Conservation (phyloP, 2,888 invertebrate genomes). For the Ormyrus labotus region DNA sequence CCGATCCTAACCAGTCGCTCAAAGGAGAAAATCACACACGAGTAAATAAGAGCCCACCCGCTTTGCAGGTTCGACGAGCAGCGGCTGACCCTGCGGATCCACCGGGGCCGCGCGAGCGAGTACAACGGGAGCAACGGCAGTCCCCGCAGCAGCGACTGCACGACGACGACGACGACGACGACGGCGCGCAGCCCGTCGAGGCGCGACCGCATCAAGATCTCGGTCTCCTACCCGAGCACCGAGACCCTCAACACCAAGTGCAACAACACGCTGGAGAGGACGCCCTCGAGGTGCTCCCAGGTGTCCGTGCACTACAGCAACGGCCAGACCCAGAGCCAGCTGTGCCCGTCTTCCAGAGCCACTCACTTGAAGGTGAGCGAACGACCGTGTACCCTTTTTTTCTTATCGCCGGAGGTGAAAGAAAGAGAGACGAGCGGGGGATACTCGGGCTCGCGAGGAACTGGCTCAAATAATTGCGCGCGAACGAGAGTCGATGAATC, state of each 20-base stretch:
- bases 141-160: conserved; percentile 63
- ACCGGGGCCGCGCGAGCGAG: conserved; percentile 87
- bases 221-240: conserved; percentile 89
- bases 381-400: neutral
- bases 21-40: too few relatives aligned
- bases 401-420: neutral
- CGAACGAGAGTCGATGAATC: too few relatives aligned
- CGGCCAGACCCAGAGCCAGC: conserved; percentile 72
- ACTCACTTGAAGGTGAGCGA: conserved; percentile 70
- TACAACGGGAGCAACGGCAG: conserved; percentile 72
- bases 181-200: conserved; percentile 77
- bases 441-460: too few relatives aligned
- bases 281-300: conserved; percentile 71
- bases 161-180: conserved; percentile 19
- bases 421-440: too few relatives aligned
- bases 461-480: too few relatives aligned
- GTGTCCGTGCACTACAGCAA: conserved; percentile 72
- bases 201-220: conserved; percentile 89
- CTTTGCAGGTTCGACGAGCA: conserved; percentile 89
- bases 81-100: conserved; percentile 92
- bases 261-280: conserved; percentile 71
- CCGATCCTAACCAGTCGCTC: too few relatives aligned
- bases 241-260: conserved; percentile 77
- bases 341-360: conserved; percentile 68
- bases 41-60: neutral